Percentiles rank a stretch among this genome's conserved stretches.
phyloP scores from a whole-genome alignment of 2,888 invertebrate species.

The Patella depressa region DNA sequence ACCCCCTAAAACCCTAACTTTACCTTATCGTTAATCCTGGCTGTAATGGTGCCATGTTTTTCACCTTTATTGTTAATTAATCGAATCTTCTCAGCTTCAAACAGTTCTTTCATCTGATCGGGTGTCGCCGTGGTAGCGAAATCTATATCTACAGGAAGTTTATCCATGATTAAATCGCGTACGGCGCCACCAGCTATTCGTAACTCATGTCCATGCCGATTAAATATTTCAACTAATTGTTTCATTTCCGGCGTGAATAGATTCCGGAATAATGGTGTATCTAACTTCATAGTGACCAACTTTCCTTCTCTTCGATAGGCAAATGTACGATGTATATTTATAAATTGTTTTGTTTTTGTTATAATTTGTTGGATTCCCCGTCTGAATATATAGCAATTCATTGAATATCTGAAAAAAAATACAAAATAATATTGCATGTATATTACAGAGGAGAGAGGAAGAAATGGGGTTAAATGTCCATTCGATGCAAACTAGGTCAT shows the following conservation, averaged over 20 bases:
- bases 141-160: conserved; percentile 83
- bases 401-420: too few relatives aligned
- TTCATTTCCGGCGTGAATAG: conserved; percentile 85
- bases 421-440: too few relatives aligned
- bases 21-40: conserved; percentile 94
- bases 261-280: conserved; percentile 59
- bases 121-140: conserved; percentile 99
- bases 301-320: too few relatives aligned
- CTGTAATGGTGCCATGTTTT: conserved; percentile 86
- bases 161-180: conserved; percentile 74
- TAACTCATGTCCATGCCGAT: conserved; percentile 81
- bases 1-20: conserved; percentile 63
- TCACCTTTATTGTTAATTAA: conserved; percentile 85
- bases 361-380: too few relatives aligned
- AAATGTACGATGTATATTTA: too few relatives aligned
- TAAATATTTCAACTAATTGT: conserved; percentile 81
- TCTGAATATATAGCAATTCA: too few relatives aligned
- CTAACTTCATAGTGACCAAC: conserved; percentile 59
- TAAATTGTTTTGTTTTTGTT: too few relatives aligned
- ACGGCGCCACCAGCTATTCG: conserved; percentile 98
- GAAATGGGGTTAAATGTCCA: too few relatives aligned
- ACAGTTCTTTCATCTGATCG: conserved; percentile 94
- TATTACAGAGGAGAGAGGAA: too few relatives aligned
- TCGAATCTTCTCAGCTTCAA: conserved; percentile 84
- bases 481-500: too few relatives aligned